Conservation (phyloP, 2,113 vertebrate species). For the Amphilophus citrinellus region DNA sequence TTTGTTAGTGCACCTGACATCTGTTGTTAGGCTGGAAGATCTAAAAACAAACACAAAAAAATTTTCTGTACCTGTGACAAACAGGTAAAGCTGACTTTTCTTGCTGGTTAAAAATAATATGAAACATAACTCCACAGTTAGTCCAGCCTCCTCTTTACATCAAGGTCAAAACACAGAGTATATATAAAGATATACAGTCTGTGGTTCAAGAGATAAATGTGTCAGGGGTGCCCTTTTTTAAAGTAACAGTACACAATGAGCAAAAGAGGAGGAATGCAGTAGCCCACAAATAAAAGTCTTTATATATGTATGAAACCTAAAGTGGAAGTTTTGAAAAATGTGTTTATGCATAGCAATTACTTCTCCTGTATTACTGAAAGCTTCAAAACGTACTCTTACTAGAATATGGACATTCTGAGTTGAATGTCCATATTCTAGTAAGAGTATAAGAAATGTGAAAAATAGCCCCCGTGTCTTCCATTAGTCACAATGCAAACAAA, state of each 20-base stretch:
- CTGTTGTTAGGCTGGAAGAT: neutral
- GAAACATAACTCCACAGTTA: neutral
- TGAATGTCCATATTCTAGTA: neutral
- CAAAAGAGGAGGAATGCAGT: neutral
- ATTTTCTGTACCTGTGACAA: neutral
- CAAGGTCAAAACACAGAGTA: neutral
- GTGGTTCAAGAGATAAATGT: neutral
- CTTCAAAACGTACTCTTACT: neutral
- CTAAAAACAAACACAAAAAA: neutral
- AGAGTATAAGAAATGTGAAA: neutral
- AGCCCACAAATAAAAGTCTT: neutral
- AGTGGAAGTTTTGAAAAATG: no score
- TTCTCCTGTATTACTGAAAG: neutral
- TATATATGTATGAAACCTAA: neutral
- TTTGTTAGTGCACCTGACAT: neutral
- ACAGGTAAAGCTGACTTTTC: neutral
- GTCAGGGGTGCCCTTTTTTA: neutral
- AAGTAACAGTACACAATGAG: neutral
- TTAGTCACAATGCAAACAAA: neutral
- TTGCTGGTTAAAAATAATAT: neutral
- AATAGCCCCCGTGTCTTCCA: neutral
- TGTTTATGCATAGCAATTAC: no score
- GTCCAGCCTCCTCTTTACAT: neutral
- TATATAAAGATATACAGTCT: neutral
- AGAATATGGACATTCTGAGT: no score